Base-by-base conservation (phyloP, 2,888 invertebrate species). In the Chrysolina americana region DNA sequence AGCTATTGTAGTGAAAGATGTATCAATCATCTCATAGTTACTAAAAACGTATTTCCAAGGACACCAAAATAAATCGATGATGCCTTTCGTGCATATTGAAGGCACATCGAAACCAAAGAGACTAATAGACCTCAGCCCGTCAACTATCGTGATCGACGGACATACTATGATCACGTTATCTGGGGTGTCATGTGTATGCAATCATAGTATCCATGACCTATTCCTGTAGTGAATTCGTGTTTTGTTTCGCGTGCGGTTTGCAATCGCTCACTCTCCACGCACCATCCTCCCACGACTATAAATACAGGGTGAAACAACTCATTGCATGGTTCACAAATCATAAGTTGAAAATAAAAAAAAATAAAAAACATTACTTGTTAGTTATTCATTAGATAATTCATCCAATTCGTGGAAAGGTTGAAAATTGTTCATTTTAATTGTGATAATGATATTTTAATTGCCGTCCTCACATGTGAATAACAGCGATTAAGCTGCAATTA, bases 231-330 rank as follows among this genome's bases (percentile, higher is more conserved):
- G 36, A 36, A 59, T 78, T 80, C 77, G 77, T 80, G 80, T 76
- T 75, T 78, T 73, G 78, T 80, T 80, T 80, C 78, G 80, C 80
- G 80, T 80, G 80, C 75, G 76, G 77, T 74, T 48, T 63, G 76
- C 74, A 75, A 80, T 78, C 77, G 75, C 79, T 78, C 75, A 73
- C 63, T 68, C 68, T 71, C 50, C 74, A 74, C 74, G 74, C 74
- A 74, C 71, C 68, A 56, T 74, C 74, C 68, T 74, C 65, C 62
- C 62, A 66, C 66, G 70, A 71, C 56, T 65, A 64, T 19, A 66
- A 47, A 64, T 74, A 72, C 71, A 77, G 76, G 78, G 77, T 74
- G 78, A 76, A 74, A 74, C 76, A 70, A 13, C 41, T 15, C 8
- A 19, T 8, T 5, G 62, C 15, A n/a, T 62, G 28, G 6, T 62